Conservation (phyloP, 2,888 invertebrate genomes). For the Tiliacea aurago region DNA sequence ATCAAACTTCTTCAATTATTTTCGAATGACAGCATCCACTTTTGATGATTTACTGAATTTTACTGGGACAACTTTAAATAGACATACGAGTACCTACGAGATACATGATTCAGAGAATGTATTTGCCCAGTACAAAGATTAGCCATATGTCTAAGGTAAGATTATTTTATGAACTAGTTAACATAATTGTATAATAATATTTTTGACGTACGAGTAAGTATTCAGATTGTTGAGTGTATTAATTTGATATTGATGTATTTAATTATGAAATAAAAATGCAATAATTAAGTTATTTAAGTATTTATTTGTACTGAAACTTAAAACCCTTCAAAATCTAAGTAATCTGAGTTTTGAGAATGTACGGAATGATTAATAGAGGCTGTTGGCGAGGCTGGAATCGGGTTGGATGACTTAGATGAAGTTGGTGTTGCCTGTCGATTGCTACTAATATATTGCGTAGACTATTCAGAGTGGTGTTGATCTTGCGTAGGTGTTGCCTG, state of each 20-base stretch:
- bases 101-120: too few species aligned
- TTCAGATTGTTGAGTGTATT: too few species aligned
- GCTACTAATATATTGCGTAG: constrained; percentile 57
- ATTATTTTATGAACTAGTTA: too few species aligned
- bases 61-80: constrained; percentile 54
- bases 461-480: constrained; percentile 65
- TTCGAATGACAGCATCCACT: constrained; percentile 60
- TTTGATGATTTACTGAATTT: constrained; percentile 58
- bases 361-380: constrained; percentile 63
- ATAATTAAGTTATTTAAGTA: constrained; percentile 60
- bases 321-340: constrained; percentile 65
- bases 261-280: constrained; percentile 61
- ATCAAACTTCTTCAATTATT: constrained; percentile 45
- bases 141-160: too few species aligned
- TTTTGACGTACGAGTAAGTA: too few species aligned
- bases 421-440: constrained; percentile 63
- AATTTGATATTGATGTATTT: constrained; percentile 30
- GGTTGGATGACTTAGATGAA: constrained; percentile 56
- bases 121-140: too few species aligned
- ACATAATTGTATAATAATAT: too few species aligned
- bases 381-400: constrained; percentile 62
- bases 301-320: constrained; percentile 67
- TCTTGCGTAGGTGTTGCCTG: constrained; percentile 66
- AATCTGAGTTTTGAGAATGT: constrained; percentile 61
- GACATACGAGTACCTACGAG: constrained; percentile 3